Conservation (phyloP, 2,113 vertebrate genomes). For the Amazona vittata region DNA sequence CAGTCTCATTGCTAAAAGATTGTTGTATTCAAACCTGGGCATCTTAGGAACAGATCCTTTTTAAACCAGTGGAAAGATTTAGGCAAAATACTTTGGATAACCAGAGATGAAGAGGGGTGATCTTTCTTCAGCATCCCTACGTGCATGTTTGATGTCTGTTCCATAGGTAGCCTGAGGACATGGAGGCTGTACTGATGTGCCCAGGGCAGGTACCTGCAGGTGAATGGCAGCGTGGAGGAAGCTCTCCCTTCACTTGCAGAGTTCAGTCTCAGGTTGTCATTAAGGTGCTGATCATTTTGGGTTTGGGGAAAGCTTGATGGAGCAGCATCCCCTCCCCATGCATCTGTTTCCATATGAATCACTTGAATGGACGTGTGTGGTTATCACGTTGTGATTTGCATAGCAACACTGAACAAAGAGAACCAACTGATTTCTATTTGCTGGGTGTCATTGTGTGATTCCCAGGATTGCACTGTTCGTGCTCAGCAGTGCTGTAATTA, state of each 20-base stretch:
- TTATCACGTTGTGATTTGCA: not conserved
- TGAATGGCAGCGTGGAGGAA: not conserved
- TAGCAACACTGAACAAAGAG: not conserved
- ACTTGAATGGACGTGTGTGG: not conserved
- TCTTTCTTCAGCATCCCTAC: not conserved
- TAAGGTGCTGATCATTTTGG: not conserved
- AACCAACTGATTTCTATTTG: not conserved
- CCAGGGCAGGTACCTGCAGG: not conserved
- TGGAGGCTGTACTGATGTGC: too few relatives aligned
- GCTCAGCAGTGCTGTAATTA: not conserved
- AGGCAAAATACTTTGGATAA: not conserved
- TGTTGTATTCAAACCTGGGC: not conserved
- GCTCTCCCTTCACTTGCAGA: not conserved
- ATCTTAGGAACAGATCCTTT: not conserved
- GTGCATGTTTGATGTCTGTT: not conserved
- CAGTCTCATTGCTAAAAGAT: not conserved
- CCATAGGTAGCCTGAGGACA: not conserved
- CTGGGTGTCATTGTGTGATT: not conserved
- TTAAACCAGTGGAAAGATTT: not conserved
- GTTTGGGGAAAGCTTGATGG: not conserved
- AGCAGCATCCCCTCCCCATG: not conserved
- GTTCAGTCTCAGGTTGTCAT: not conserved
- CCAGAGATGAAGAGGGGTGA: not conserved
- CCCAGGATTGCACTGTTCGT: accelerated
- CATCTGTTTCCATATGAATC: not conserved